phyloP scores from a whole-genome alignment of 1,140 invertebrate species.

The Diabrotica undecimpunctata region DNA sequence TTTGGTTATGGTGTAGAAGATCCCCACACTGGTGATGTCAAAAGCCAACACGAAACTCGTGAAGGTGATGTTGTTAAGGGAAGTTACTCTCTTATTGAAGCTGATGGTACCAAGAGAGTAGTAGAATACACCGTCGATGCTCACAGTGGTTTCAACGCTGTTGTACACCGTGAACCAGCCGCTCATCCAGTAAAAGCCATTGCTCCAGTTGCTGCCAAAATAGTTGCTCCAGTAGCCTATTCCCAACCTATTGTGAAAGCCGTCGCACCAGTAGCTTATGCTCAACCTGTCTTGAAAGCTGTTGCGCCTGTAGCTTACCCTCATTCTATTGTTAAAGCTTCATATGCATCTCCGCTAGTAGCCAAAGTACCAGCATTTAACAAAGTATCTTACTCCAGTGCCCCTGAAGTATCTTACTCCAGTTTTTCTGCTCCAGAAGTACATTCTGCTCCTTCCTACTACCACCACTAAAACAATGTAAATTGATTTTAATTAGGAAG shows the following conservation, averaged over 20 bases:
- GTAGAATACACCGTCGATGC: slow-evolving; percentile 62
- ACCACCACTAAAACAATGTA: not conserved
- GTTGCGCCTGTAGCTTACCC: slow-evolving; percentile 26
- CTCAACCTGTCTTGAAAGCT: not conserved
- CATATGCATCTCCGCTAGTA: too few relatives aligned
- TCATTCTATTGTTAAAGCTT: too few relatives aligned
- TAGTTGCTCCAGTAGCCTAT: slow-evolving; percentile 23
- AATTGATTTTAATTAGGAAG: too few relatives aligned
- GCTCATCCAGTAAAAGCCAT: slow-evolving; percentile 28
- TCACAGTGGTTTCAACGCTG: slow-evolving; percentile 42
- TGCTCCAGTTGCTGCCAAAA: slow-evolving; percentile 54
- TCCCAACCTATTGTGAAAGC: slow-evolving; percentile 8
- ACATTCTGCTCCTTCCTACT: slow-evolving; percentile 9
- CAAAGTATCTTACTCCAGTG: slow-evolving; percentile 33
- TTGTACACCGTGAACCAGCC: slow-evolving; percentile 19
- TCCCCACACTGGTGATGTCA: slow-evolving; percentile 50
- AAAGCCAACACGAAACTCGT: slow-evolving; percentile 33
- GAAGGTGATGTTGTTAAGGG: slow-evolving; percentile 43
- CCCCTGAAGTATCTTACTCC: slow-evolving; percentile 51
- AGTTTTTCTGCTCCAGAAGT: not conserved
- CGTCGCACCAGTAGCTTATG: not conserved
- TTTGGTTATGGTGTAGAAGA: slow-evolving; percentile 41
- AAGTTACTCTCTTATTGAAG: slow-evolving; percentile 59
- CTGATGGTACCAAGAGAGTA: slow-evolving; percentile 60
- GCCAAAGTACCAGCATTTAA: slow-evolving; percentile 7